Base-by-base conservation (phyloP, 2,888 invertebrate genomes). In the Diaphora mendica region DNA sequence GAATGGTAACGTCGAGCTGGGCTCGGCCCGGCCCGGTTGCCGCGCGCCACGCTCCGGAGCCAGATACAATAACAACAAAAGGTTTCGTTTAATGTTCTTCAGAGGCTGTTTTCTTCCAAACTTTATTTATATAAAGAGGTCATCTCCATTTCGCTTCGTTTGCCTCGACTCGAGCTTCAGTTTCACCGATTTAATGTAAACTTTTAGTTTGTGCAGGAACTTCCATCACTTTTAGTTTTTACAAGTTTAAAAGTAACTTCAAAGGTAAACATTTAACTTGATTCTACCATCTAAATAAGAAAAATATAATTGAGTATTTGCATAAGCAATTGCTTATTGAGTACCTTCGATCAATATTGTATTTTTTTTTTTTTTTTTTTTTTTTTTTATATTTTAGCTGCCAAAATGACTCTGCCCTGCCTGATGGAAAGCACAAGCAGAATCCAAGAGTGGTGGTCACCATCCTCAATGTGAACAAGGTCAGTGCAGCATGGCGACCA, bases 11-110 rank as follows among this genome's bases (percentile, higher is more conserved):
- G 39, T 51, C 30, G 33, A 23, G 44, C 48, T 9, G 23, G 30
- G 51, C 51, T 17, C 13, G 23, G 17, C 8, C 20, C 51, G n/a
- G 35, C 4, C 48, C 20, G 30, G n/a, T 7, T 17, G n/a, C 55
- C 17, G 17, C 39, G 35, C 55, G 23, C 23, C 33, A 4, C 26
- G 39, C 26, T 35, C 17, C n/a, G n/a, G 59, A 39, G 35, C 55
- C 39, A 33, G 3, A 68, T 26, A 59, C 68, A 69, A 69, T 55
- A 55, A n/a, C 55, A 69, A 69, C 55, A 69, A 69, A 69, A 59
- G 55, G 39, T 59, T 55, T 39, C 68, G 39, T 39, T 69, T 69
- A 39, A 55, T 33, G 39, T 69, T 35, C 39, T 55, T 59, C 15
- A 35, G 39, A 59, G 39, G 17, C 48, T 39, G 55, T 39, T 55